Evolutionary conservation across 2,113 vertebrate species (phyloP), one percentile per base, ranked within the genome.

Genomic region (Ivindomyrus marchei): DNA sequence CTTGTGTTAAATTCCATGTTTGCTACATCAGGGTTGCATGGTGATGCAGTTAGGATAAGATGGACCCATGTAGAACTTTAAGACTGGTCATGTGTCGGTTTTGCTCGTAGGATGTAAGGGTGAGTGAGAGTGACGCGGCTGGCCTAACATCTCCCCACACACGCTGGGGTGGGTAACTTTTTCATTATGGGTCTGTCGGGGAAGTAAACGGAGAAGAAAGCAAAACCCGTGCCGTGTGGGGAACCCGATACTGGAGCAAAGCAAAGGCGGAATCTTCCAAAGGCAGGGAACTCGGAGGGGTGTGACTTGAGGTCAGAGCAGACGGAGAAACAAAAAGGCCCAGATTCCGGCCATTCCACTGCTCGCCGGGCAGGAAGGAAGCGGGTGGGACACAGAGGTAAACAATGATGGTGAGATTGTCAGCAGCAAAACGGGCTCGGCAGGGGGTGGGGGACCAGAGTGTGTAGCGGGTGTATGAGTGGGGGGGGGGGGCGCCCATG

Each of bases 291-390:
- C 45, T 85, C 0, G 8, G 83, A n/a, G 39, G 88, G 56, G 45
- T 31, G 58, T 7, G 47, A 70, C 21, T 17, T 24, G 47, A 31
- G 49, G 47, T 83, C 19, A 50, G n/a, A 27, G 36, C 46, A 9
- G 49, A 31, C 27, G 50, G 42, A 47, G 17, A 47, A 46, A 89
- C 70, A 89, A 70, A 52, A 53, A 53, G 36, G 70, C 27, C 47
- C 1, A 19, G 45, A 70, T 89, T 89, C 88, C 88, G 88, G 46
- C 47, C 70, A 83, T 89, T 89, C 66, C 70, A 42, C 8, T 2
- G 17, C 24, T 74, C 31, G 36, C 8, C n/a, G 70, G 70, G 15
- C n/a, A 80, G 88, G 88, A 50, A 89, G 88, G 88, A 89, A 89
- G 47, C 49, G 46, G 49, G 88, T 13, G 19, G 46, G 70, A 42